phyloP scores from a whole-genome alignment of 2,797 vertebrate genomes.

The Columba guinea region DNA sequence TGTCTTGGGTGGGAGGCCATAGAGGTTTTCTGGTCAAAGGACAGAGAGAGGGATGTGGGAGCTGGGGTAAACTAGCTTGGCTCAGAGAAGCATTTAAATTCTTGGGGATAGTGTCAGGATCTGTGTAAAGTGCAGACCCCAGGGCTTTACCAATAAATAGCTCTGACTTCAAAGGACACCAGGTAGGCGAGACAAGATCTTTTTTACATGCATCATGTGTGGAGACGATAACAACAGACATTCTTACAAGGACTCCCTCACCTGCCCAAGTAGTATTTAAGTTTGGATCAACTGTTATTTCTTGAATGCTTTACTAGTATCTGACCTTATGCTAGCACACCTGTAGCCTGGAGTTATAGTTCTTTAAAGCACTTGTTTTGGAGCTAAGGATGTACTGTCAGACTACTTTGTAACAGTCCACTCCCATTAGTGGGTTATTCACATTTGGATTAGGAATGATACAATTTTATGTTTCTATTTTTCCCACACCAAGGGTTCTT shows the following conservation, averaged over 20 bases:
- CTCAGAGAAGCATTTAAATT: neutral
- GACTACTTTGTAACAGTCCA: accelerated
- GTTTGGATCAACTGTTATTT: neutral
- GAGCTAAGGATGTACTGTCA: neutral
- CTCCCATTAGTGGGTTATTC: neutral
- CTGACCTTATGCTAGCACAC: neutral
- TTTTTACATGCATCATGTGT: neutral
- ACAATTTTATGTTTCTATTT: neutral
- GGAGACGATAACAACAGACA: neutral
- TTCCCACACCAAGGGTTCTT: neutral
- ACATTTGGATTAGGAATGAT: neutral
- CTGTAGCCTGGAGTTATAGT: neutral
- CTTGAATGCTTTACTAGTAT: neutral
- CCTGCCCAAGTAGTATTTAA: neutral
- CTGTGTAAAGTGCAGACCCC: neutral
- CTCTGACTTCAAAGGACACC: neutral
- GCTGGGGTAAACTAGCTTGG: neutral
- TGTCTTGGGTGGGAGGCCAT: neutral
- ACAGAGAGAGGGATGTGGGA: neutral
- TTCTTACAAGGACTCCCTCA: neutral
- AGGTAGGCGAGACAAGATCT: neutral
- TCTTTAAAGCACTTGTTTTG: neutral
- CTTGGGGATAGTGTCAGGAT: neutral
- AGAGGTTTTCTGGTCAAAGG: neutral
- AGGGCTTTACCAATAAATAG: neutral